A percentile compares a stretch with the other conserved stretches of the same genome.
Conservation (phyloP, 1,140 invertebrate genomes). For the Sitobion miscanthi region DNA sequence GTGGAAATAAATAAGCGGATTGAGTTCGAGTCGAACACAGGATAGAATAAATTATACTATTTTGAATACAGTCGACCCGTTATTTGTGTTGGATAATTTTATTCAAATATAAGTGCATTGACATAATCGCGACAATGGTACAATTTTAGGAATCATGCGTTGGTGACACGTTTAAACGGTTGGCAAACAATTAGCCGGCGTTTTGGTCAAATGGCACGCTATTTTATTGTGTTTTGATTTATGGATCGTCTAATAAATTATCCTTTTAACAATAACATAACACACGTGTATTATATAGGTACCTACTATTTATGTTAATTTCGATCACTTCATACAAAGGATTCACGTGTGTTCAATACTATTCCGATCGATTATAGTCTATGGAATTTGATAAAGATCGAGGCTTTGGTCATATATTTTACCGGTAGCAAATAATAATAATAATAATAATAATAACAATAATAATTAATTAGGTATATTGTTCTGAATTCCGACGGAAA, state of each 20-base stretch:
- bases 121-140: not conserved
- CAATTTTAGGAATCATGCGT: conserved; percentile 7
- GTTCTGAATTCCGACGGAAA: not conserved
- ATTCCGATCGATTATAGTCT: not conserved
- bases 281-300: too few species aligned
- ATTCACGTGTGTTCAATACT: not conserved
- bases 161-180: conserved; percentile 14
- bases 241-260: not conserved
- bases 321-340: not conserved
- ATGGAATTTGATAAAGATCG: not conserved
- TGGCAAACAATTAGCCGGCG: conserved; percentile 12
- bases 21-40: not conserved
- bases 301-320: not conserved
- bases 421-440: not conserved
- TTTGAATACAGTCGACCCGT: not conserved
- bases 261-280: not conserved
- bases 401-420: not conserved
- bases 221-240: not conserved
- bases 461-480: not conserved
- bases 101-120: not conserved
- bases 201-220: not conserved
- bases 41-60: not conserved
- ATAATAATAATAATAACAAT: not conserved
- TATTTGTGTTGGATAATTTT: not conserved
- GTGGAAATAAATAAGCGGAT: not conserved